Percentiles rank a stretch among this genome's conserved stretches.
These are phyloP conservation scores for Pachydiplax longipennis DNA, from an alignment of 2,888 invertebrate genomes.

Conservation along the genomic window DNA sequence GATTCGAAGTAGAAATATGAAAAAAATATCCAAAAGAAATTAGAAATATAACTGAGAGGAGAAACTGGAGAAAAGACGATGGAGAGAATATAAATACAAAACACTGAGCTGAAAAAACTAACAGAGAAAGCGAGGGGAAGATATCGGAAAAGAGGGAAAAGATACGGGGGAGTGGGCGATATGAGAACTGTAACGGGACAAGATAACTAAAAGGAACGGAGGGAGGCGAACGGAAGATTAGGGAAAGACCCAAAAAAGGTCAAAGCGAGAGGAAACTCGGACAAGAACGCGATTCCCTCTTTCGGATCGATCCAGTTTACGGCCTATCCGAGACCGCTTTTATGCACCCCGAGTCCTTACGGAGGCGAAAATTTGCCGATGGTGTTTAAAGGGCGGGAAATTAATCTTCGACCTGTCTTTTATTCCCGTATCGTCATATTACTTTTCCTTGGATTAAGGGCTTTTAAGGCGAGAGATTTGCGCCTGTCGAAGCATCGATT, in stretches of 20 bases:
- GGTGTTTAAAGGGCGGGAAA: not conserved
- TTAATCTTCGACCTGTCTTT: not conserved
- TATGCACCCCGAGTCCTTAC: not conserved
- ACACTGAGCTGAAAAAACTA: not conserved
- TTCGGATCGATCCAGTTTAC: not conserved
- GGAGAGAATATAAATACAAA: not conserved
- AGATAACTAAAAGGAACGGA: not conserved
- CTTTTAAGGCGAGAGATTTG: not conserved
- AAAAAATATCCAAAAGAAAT: too few species aligned
- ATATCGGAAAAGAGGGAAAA: not conserved
- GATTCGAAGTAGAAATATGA: too few species aligned
- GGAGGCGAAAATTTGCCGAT: constrained; percentile 1
- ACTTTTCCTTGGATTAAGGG: not conserved
- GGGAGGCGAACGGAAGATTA: not conserved
- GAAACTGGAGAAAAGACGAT: not conserved
- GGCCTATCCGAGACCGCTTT: not conserved
- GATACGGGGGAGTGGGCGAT: not conserved
- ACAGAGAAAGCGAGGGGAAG: not conserved
- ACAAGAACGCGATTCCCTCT: not conserved
- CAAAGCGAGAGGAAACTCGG: not conserved
- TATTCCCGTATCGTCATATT: not conserved
- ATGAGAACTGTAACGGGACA: not conserved
- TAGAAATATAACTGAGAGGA: not conserved
- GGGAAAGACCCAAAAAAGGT: not conserved
- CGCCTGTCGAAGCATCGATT: not conserved